Evolutionary conservation across 2,888 invertebrate genomes (phyloP).

Genomic region (Disparrhopalites patrizii): DNA sequence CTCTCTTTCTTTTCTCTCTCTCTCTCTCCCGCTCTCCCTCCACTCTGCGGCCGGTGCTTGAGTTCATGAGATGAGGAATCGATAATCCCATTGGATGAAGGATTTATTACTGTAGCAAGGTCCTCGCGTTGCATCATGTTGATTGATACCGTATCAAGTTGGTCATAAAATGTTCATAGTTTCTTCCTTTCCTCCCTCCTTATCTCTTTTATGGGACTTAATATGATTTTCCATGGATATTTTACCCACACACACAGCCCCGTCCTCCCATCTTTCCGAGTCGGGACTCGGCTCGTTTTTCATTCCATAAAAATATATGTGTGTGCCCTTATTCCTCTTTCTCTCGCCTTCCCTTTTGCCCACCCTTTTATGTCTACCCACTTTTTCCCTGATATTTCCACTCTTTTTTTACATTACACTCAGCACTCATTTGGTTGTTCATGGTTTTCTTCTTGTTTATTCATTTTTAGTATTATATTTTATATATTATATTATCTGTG

Average conservation of each 20-base stretch:
- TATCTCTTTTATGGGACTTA: constrained; percentile 25
- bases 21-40: neutral
- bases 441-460: too few species aligned
- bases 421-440: too few species aligned
- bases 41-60: constrained; percentile 17
- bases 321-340: neutral
- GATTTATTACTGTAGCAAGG: constrained; percentile 28
- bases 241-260: constrained; percentile 11
- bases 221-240: constrained; percentile 26
- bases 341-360: neutral
- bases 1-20: neutral
- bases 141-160: constrained; percentile 27
- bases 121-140: constrained; percentile 27
- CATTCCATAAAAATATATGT: neutral
- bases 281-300: neutral
- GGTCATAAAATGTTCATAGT: constrained; percentile 29
- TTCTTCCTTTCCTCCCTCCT: constrained; percentile 13
- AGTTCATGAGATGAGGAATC: constrained; percentile 29
- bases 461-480: too few species aligned
- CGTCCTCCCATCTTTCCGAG: neutral
- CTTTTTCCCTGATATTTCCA: neutral
- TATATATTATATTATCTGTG: too few species aligned
- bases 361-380: too few species aligned
- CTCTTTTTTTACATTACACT: neutral
- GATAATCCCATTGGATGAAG: constrained; percentile 32